Conservation (phyloP, 2,113 vertebrate species). For the Pachyramphus minor region DNA sequence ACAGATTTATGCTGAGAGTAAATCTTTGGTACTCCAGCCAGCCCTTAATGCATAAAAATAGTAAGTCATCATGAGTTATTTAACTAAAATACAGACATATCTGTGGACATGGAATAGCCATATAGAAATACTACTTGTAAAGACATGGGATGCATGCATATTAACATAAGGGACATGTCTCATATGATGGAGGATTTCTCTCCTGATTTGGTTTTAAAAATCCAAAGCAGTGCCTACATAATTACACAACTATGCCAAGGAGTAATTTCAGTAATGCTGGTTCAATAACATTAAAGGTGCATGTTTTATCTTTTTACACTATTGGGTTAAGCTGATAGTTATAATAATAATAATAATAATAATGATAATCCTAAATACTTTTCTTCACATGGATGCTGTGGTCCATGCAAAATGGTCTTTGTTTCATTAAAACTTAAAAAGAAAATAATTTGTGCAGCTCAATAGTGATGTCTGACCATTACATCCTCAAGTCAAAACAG, state of each 20-base stretch:
- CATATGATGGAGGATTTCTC: neutral
- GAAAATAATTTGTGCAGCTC: neutral
- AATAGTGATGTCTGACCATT: neutral
- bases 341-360: neutral
- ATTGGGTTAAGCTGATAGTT: neutral
- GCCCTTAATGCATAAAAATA: conserved; percentile 63
- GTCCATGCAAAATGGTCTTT: neutral
- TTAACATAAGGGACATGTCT: conserved; percentile 17
- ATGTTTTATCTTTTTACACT: conserved; percentile 38
- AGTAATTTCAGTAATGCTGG: conserved; percentile 54
- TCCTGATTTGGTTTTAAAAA: conserved; percentile 42
- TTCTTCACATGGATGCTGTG: neutral
- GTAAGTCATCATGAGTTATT: conserved; percentile 18
- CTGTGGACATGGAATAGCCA: conserved; percentile 54
- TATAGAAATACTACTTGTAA: conserved; percentile 50
- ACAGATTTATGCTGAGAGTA: conserved; percentile 47
- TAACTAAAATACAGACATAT: conserved; percentile 37
- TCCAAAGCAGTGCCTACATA: conserved; percentile 68
- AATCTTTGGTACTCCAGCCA: conserved; percentile 44
- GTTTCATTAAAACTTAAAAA: neutral
- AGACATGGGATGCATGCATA: conserved; percentile 54
- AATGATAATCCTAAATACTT: neutral
- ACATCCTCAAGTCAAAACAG: neutral
- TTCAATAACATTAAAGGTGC: conserved; percentile 44
- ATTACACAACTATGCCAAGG: conserved; percentile 70